phyloP scores from a whole-genome alignment of 2,797 vertebrate genomes.

The Cichlasoma orientale region DNA sequence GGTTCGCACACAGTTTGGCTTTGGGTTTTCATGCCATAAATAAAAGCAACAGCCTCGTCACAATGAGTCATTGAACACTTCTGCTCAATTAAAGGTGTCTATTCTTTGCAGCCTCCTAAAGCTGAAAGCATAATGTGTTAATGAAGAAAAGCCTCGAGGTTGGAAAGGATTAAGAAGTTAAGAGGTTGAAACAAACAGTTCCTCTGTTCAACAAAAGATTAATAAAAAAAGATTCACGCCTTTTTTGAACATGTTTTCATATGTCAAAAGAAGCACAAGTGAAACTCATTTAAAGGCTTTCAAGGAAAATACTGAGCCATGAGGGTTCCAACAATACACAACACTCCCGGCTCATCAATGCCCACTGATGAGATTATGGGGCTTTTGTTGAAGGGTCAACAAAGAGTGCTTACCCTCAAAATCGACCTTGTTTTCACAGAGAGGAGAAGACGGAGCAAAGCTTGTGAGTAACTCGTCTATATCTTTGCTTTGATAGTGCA shows the following conservation, averaged over 20 bases:
- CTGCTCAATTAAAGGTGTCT: background rate
- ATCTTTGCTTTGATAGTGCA: background rate
- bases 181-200: background rate
- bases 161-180: background rate
- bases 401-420: conserved; percentile 30
- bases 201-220: background rate
- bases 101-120: background rate
- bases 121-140: background rate
- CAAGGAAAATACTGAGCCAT: conserved; percentile 27
- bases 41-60: background rate
- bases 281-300: background rate
- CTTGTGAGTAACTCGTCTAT: background rate
- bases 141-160: too few species aligned
- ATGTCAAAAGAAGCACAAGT: background rate
- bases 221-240: background rate
- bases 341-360: background rate
- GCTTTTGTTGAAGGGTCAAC: conserved; percentile 27
- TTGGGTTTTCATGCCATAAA: background rate
- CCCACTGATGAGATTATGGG: background rate
- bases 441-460: background rate
- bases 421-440: background rate
- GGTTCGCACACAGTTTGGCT: background rate
- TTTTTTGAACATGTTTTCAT: background rate
- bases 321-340: conserved; percentile 39
- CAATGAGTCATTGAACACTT: background rate